Conservation (phyloP, 2,113 vertebrate species). For the Pollachius pollachius region DNA sequence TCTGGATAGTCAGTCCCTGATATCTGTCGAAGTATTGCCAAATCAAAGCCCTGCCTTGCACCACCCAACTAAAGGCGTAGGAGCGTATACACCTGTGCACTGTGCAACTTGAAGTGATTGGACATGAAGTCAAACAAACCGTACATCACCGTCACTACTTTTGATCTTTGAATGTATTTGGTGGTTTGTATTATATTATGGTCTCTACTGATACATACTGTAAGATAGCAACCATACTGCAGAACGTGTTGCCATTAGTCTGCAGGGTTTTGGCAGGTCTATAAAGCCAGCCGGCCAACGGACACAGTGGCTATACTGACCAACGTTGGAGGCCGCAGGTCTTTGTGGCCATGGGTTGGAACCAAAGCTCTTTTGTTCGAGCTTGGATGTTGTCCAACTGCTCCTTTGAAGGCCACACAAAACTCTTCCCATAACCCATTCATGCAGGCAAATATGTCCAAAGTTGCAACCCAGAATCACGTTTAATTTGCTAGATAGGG, state of each 20-base stretch:
- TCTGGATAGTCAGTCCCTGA: constrained; percentile 48
- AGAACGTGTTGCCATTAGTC: neutral
- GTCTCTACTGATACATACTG: no score
- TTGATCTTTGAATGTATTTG: neutral
- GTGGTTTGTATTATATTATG: neutral
- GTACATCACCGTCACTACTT: neutral
- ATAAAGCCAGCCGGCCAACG: constrained; percentile 44
- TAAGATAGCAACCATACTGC: neutral
- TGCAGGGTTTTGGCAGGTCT: constrained; percentile 21
- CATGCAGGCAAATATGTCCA: constrained; percentile 57
- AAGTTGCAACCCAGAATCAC: constrained; percentile 49
- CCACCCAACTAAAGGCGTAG: constrained; percentile 46
- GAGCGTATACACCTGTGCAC: constrained; percentile 48
- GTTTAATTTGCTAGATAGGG: constrained; percentile 54
- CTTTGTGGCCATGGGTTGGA: constrained; percentile 50
- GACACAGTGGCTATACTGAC: constrained; percentile 35
- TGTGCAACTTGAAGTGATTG: constrained; percentile 30
- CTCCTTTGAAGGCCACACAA: constrained; percentile 49
- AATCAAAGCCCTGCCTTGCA: constrained; percentile 66
- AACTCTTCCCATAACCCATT: constrained; percentile 60
- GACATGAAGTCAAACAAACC: constrained; percentile 18
- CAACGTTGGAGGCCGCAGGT: constrained; percentile 39
- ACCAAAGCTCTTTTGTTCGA: constrained; percentile 60
- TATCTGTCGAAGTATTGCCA: neutral
- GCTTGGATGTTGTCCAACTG: constrained; percentile 51